A percentile compares a stretch with the other conserved stretches of the same genome.
Evolutionary conservation across 2,888 invertebrate genomes (phyloP).

Genomic region (Eupithecia pulchellata): DNA sequence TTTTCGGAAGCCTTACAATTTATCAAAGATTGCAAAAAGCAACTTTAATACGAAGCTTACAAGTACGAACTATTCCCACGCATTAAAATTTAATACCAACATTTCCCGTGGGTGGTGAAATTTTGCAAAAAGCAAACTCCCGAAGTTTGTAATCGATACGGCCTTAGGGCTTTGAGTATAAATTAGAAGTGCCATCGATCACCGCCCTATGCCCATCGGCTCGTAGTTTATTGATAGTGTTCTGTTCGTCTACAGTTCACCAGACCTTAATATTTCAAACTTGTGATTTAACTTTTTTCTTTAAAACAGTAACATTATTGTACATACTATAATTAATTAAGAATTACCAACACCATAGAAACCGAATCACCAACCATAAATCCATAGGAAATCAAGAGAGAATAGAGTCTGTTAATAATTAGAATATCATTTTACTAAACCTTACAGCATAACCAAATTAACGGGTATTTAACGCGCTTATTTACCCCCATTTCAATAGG

Average conservation of each 20-base stretch:
- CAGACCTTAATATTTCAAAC: constrained; percentile 1
- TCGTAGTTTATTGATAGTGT: constrained; percentile 82
- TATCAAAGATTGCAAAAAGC: neutral
- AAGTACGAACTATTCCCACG: constrained; percentile 26
- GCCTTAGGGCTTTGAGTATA: constrained; percentile 83
- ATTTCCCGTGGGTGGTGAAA: constrained; percentile 66
- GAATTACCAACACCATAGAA: too few relatives aligned
- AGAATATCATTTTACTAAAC: neutral
- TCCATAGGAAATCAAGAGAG: too few relatives aligned
- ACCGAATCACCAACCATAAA: too few relatives aligned
- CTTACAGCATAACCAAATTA: neutral
- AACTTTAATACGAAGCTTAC: neutral
- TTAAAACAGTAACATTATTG: too few relatives aligned
- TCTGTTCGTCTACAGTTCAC: constrained; percentile 76
- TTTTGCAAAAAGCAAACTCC: constrained; percentile 74
- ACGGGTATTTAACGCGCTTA: too few relatives aligned
- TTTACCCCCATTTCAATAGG: too few relatives aligned
- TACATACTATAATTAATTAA: too few relatives aligned
- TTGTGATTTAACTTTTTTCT: neutral
- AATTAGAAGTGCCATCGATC: constrained; percentile 85
- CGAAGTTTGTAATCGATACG: constrained; percentile 83
- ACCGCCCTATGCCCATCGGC: constrained; percentile 83
- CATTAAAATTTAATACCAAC: constrained; percentile 35
- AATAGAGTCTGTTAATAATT: too few relatives aligned
- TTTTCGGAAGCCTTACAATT: neutral